Conservation (phyloP, 2,888 invertebrate genomes). For the Andrena marginata region DNA sequence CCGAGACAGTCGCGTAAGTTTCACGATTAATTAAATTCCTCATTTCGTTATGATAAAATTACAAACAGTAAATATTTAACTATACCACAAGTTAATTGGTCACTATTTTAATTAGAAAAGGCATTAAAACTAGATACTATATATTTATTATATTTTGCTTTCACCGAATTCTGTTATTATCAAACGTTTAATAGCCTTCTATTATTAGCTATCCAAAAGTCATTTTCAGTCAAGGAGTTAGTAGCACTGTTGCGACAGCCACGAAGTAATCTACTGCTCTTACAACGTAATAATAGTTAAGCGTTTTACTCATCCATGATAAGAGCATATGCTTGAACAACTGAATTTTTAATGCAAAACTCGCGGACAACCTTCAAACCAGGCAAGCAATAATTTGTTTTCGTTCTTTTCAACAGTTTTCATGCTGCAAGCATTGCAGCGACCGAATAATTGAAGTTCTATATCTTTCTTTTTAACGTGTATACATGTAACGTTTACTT, state of each 20-base stretch:
- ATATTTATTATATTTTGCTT: neutral
- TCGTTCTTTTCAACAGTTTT: neutral
- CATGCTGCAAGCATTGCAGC: neutral
- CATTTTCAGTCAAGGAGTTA: neutral
- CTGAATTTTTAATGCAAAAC: slow-evolving; percentile 15
- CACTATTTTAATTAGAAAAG: neutral
- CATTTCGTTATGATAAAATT: neutral
- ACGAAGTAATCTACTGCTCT: neutral
- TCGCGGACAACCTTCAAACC: neutral
- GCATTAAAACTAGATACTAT: no score
- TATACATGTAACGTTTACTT: no score
- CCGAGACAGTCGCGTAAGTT: neutral
- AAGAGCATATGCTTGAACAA: neutral
- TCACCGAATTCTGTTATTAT: neutral
- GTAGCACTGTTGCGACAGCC: neutral
- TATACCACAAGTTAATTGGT: neutral
- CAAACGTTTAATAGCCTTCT: neutral
- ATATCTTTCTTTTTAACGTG: neutral
- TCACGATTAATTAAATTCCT: neutral
- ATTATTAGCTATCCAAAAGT: neutral
- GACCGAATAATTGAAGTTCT: neutral
- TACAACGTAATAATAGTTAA: slow-evolving; percentile 1
- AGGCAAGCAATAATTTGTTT: neutral
- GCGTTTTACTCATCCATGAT: neutral
- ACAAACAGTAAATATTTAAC: neutral